phyloP scores from a whole-genome alignment of 2,888 invertebrate genomes.

The Horisme vitalbata region DNA sequence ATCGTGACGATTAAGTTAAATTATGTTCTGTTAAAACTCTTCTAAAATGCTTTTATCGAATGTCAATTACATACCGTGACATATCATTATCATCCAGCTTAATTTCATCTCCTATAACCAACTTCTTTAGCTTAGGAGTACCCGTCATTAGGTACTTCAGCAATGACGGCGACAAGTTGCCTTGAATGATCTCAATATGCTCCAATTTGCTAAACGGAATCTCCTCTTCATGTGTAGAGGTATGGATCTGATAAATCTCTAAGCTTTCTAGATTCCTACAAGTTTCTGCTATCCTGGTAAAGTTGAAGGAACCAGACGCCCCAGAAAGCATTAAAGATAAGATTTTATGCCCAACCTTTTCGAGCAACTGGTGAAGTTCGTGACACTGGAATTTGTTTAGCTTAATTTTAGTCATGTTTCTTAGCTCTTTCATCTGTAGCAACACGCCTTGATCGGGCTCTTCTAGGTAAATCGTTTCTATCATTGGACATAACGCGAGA shows the following conservation, averaged over 20 bases:
- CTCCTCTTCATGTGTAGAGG: constrained; percentile 81
- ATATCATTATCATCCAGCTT: constrained; percentile 87
- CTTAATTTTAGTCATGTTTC: constrained; percentile 81
- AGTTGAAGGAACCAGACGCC: constrained; percentile 81
- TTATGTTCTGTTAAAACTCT: no score
- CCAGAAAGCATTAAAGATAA: constrained; percentile 83
- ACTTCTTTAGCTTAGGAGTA: constrained; percentile 82
- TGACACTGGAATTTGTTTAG: constrained; percentile 84
- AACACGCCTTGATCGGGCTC: constrained; percentile 83
- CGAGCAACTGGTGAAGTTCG: constrained; percentile 83
- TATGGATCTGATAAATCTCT: constrained; percentile 86
- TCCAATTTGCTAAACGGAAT: constrained; percentile 84
- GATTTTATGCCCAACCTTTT: constrained; percentile 79
- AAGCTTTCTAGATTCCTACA: constrained; percentile 84
- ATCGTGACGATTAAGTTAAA: no score
- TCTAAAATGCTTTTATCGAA: no score
- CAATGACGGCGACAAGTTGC: constrained; percentile 81
- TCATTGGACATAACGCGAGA: constrained; percentile 81
- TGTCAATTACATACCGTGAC: constrained; percentile 81
- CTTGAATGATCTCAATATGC: constrained; percentile 86
- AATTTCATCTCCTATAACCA: constrained; percentile 86
- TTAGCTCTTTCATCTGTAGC: constrained; percentile 72
- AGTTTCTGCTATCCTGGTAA: constrained; percentile 82
- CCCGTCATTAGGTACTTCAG: constrained; percentile 85
- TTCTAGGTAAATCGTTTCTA: constrained; percentile 86